A percentile compares a stretch with the other conserved stretches of the same genome.
These are phyloP conservation scores for Pelmatolapia mariae DNA, from an alignment of 2,113 vertebrate genomes.

Conservation along the genomic window DNA sequence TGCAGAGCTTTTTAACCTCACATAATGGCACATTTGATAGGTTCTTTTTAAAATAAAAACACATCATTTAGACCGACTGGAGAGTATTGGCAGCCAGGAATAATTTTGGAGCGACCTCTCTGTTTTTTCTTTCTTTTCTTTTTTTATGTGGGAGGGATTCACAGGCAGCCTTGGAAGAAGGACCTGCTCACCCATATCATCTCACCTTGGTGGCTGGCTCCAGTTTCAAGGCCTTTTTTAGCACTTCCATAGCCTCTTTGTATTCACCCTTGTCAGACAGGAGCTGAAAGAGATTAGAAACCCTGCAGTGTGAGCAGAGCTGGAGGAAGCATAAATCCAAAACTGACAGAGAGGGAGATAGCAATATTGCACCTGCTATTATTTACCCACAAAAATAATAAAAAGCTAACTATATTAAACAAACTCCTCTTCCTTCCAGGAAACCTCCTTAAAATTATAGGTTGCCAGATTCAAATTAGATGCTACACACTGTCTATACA, in stretches of 20 bases:
- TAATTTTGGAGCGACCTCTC: not conserved
- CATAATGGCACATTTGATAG: not conserved
- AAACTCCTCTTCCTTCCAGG: not conserved
- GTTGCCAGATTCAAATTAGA: not conserved
- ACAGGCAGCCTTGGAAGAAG: not conserved
- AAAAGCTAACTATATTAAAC: not conserved
- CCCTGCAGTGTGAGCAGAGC: not conserved
- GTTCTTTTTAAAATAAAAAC: not conserved
- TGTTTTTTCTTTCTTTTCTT: not conserved
- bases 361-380: not conserved
- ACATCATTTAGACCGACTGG: not conserved
- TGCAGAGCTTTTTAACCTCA: not conserved
- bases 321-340: not conserved
- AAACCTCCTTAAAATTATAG: not conserved
- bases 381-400: not conserved
- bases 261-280: constrained; percentile 78
- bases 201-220: constrained; percentile 82
- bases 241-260: constrained; percentile 71
- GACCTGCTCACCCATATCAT: not conserved
- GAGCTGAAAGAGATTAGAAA: constrained; percentile 66
- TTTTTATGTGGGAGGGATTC: not conserved
- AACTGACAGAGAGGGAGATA: not conserved
- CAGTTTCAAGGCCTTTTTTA: constrained; percentile 80
- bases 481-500: not conserved
- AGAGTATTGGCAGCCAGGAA: not conserved